These are phyloP conservation scores for Rhizoglyphus robini DNA, from an alignment of 1,140 invertebrate genomes.

Conservation along the genomic window DNA sequence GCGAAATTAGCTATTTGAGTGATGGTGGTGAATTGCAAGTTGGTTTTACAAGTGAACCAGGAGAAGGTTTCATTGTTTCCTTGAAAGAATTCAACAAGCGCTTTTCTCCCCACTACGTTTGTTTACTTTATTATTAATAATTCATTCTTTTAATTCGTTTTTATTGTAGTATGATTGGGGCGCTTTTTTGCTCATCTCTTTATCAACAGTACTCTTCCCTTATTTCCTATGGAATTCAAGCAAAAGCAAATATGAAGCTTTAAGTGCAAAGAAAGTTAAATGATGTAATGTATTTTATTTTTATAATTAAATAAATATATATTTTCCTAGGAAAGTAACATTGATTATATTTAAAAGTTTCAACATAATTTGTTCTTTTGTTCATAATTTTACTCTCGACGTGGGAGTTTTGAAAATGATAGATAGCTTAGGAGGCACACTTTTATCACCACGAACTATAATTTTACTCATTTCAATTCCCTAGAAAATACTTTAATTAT, in stretches of 20 bases:
- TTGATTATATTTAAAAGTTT: not conserved
- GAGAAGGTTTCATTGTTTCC: conserved; percentile 86
- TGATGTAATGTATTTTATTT: conserved; percentile 28
- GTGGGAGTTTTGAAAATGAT: conserved; percentile 17
- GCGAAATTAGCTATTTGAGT: conserved; percentile 74
- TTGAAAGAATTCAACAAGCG: conserved; percentile 93
- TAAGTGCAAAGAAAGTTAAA: conserved; percentile 42
- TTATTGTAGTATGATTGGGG: conserved; percentile 70
- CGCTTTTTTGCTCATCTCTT: conserved; percentile 87
- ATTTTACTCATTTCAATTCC: not conserved
- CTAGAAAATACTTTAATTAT: not conserved
- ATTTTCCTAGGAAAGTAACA: too few species aligned
- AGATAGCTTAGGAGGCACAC: conserved; percentile 2
- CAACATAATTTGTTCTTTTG: not conserved
- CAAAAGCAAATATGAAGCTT: conserved; percentile 82
- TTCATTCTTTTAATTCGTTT: not conserved
- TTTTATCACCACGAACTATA: conserved; percentile 13
- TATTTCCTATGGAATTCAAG: conserved; percentile 85
- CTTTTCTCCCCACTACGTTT: conserved; percentile 88
- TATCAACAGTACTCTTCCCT: conserved; percentile 85
- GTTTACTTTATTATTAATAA: conserved; percentile 26
- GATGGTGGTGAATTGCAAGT: conserved; percentile 42
- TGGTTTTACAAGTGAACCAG: conserved; percentile 83
- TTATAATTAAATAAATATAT: not conserved
- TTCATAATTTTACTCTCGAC: conserved; percentile 15